These are phyloP conservation scores for Perithous albicinctus DNA, from an alignment of 2,888 invertebrate species.

Conservation along the genomic window DNA sequence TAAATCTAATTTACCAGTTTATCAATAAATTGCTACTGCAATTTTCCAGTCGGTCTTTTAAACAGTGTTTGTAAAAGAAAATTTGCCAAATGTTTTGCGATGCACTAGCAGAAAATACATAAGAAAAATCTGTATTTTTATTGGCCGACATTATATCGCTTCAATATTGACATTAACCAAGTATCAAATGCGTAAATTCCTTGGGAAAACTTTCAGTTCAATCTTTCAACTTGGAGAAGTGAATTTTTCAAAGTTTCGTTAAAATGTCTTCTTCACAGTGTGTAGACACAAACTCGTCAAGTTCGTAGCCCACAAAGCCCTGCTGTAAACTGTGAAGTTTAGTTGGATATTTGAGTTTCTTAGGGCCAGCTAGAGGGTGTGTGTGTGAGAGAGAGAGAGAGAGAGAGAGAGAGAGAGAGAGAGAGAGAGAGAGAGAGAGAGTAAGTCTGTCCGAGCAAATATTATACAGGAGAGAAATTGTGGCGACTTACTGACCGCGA, in stretches of 20 bases:
- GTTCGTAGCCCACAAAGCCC: conserved; percentile 19
- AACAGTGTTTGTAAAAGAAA: not conserved
- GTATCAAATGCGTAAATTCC: conserved; percentile 7
- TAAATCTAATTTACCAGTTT: no score
- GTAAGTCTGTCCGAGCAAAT: conserved; percentile 27
- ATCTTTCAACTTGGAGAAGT: not conserved
- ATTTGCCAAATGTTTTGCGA: not conserved
- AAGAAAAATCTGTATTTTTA: not conserved
- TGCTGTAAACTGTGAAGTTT: conserved; percentile 22
- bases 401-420: not conserved
- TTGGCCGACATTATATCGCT: not conserved
- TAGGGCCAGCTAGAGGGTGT: no score
- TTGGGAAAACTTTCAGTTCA: conserved; percentile 21
- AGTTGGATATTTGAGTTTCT: conserved; percentile 37
- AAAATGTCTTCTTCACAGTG: conserved; percentile 34
- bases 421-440: conserved; percentile 2
- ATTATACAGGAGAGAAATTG: conserved; percentile 44
- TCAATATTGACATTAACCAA: conserved; percentile 9
- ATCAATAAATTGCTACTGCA: no score
- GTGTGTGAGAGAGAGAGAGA: no score
- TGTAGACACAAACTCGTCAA: not conserved
- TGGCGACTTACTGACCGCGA: conserved; percentile 54
- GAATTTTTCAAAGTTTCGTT: conserved; percentile 25
- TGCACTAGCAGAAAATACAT: not conserved
- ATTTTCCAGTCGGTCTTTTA: not conserved